Evolutionary conservation across 2,888 invertebrate species (phyloP).

Genomic region (Altica lythri): DNA sequence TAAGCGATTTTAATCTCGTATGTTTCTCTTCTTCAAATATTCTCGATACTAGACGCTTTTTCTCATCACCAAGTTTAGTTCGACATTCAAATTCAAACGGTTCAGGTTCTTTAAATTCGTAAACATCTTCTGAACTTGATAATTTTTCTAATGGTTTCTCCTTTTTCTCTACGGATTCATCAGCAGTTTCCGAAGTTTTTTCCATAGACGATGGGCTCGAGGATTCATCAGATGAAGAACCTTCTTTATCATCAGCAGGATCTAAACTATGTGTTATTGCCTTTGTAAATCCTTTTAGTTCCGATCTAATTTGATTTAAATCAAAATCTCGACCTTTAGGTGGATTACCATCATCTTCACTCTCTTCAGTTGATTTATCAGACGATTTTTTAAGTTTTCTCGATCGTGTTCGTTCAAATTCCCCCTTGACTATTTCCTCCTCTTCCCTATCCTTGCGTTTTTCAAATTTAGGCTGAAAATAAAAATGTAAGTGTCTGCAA

Average conservation of each 20-base stretch:
- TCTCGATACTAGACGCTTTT: slow-evolving; percentile 49
- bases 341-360: slow-evolving; percentile 56
- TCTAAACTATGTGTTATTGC: slow-evolving; percentile 57
- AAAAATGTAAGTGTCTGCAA: too few species aligned
- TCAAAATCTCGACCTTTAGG: slow-evolving; percentile 78
- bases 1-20: slow-evolving; percentile 47
- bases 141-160: slow-evolving; percentile 43
- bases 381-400: slow-evolving; percentile 56
- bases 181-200: slow-evolving; percentile 35
- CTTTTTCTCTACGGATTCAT: slow-evolving; percentile 43
- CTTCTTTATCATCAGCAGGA: slow-evolving; percentile 42
- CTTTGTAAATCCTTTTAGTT: slow-evolving; percentile 78
- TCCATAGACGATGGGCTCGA: slow-evolving; percentile 43
- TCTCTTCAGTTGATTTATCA: slow-evolving; percentile 57
- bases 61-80: slow-evolving; percentile 51
- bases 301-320: slow-evolving; percentile 82
- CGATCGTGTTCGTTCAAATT: slow-evolving; percentile 42
- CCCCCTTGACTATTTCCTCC: slow-evolving; percentile 58
- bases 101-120: slow-evolving; percentile 88
- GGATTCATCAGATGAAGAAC: slow-evolving; percentile 51
- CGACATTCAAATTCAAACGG: slow-evolving; percentile 83
- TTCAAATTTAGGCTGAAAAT: slow-evolving; percentile 46
- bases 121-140: slow-evolving; percentile 66
- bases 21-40: slow-evolving; percentile 55
- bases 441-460: slow-evolving; percentile 56